Conservation (phyloP, 2,888 invertebrate genomes). For the Malachius bipustulatus region DNA sequence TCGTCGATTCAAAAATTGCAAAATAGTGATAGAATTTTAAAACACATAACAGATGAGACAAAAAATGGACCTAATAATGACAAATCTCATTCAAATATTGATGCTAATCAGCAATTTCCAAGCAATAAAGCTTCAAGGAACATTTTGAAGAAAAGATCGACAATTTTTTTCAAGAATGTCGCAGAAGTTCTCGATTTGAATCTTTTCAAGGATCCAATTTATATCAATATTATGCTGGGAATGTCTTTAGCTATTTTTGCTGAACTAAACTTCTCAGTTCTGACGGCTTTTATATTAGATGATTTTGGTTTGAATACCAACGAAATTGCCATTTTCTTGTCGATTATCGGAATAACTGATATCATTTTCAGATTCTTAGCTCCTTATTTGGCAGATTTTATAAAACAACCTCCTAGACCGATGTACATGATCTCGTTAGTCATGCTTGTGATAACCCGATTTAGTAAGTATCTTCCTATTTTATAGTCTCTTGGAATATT, state of each 20-base stretch:
- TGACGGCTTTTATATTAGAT: conserved; percentile 53
- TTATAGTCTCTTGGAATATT: too few relatives aligned
- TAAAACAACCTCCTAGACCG: conserved; percentile 46
- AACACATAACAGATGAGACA: too few relatives aligned
- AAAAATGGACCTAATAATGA: too few relatives aligned
- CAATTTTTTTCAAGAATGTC: conserved; percentile 32
- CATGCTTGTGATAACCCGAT: conserved; percentile 47
- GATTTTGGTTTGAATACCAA: conserved; percentile 48
- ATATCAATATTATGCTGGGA: conserved; percentile 55
- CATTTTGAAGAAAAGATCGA: too few relatives aligned
- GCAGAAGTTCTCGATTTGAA: conserved; percentile 51
- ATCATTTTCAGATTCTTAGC: conserved; percentile 50
- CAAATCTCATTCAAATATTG: too few relatives aligned
- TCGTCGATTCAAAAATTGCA: too few relatives aligned
- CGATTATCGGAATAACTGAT: conserved; percentile 42
- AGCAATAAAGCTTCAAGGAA: too few relatives aligned
- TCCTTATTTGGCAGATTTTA: conserved; percentile 54
- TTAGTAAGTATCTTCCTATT: conserved; percentile 52
- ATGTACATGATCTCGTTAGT: conserved; percentile 53
- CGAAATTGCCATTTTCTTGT: conserved; percentile 51
- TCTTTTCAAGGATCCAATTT: conserved; percentile 51
- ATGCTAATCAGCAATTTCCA: too few relatives aligned
- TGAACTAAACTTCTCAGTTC: conserved; percentile 55
- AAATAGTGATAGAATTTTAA: conserved; percentile 2
- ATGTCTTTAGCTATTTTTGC: conserved; percentile 56